A percentile compares a stretch with the other conserved stretches of the same genome.
Evolutionary conservation across 2,888 invertebrate genomes (phyloP).

Genomic region (Tiliacea aurago): DNA sequence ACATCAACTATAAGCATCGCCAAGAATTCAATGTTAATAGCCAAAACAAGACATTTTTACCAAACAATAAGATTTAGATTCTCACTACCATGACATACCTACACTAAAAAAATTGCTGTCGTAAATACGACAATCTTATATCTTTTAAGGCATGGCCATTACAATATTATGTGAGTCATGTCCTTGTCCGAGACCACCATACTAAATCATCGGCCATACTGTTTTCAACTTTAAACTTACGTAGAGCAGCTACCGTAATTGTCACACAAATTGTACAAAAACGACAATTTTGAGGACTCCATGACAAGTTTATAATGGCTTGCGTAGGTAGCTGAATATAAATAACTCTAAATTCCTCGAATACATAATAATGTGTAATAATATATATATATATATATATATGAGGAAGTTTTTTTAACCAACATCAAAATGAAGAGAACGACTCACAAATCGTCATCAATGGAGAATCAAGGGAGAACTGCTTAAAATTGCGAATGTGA

Average conservation of each 20-base stretch:
- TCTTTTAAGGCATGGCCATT: conserved; percentile 54
- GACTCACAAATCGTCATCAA: conserved; percentile 2
- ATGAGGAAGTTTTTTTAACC: conserved; percentile 16
- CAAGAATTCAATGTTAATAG: conserved; percentile 3
- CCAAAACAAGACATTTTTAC: not conserved
- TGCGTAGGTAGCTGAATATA: conserved; percentile 44
- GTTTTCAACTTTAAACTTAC: conserved; percentile 56
- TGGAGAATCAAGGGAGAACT: not conserved
- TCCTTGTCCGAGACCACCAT: conserved; percentile 65
- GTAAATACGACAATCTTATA: conserved; percentile 40
- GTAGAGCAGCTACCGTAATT: conserved; percentile 62
- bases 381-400: no score
- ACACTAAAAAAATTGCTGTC: conserved; percentile 29
- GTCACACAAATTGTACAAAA: conserved; percentile 68
- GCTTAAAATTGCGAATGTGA: not conserved
- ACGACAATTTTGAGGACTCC: conserved; percentile 61
- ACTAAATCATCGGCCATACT: conserved; percentile 54
- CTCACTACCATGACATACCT: conserved; percentile 8
- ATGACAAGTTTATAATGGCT: conserved; percentile 56
- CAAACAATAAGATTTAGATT: conserved; percentile 34
- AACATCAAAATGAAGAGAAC: not conserved
- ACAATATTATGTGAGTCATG: conserved; percentile 62
- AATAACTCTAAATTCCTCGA: conserved; percentile 26
- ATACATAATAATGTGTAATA: conserved; percentile 1
- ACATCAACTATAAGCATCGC: not conserved